Conservation (phyloP, 2,888 invertebrate genomes). For the Eudemis profundana region DNA sequence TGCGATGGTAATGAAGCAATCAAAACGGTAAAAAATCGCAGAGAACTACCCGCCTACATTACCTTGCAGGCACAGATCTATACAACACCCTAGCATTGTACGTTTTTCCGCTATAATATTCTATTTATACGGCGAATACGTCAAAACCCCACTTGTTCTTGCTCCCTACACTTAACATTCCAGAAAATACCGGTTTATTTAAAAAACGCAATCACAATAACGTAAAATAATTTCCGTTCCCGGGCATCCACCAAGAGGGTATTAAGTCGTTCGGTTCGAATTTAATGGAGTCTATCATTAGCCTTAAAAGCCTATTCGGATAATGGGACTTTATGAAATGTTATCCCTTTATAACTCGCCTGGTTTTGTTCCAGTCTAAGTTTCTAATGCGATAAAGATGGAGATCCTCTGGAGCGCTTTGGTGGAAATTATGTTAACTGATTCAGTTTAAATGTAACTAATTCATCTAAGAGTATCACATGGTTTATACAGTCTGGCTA, state of each 20-base stretch:
- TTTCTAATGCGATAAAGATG: slow-evolving; percentile 35
- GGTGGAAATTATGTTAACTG: slow-evolving; percentile 14
- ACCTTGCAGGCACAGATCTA: too few species aligned
- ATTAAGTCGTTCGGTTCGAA: slow-evolving; percentile 47
- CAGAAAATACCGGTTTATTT: slow-evolving; percentile 11
- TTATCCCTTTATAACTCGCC: slow-evolving; percentile 43
- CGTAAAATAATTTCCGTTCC: slow-evolving; percentile 31
- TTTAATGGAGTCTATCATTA: slow-evolving; percentile 65
- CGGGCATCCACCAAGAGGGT: slow-evolving; percentile 34
- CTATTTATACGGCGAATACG: background rate
- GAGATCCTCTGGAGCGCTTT: slow-evolving; percentile 13
- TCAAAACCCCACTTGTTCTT: background rate
- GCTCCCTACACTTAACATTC: background rate
- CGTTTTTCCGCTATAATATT: background rate
- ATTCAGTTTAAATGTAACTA: background rate
- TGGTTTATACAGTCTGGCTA: too few species aligned
- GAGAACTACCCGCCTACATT: too few species aligned
- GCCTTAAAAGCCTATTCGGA: slow-evolving; percentile 55
- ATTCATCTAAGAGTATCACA: background rate
- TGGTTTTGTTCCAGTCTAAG: slow-evolving; percentile 35
- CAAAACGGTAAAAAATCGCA: too few species aligned
- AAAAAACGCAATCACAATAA: slow-evolving; percentile 24
- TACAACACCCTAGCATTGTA: too few species aligned
- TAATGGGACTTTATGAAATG: slow-evolving; percentile 55
- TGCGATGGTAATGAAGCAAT: too few species aligned